Evolutionary conservation across 2,113 vertebrate species (phyloP).

Genomic region (Cynopterus brachyotis): DNA sequence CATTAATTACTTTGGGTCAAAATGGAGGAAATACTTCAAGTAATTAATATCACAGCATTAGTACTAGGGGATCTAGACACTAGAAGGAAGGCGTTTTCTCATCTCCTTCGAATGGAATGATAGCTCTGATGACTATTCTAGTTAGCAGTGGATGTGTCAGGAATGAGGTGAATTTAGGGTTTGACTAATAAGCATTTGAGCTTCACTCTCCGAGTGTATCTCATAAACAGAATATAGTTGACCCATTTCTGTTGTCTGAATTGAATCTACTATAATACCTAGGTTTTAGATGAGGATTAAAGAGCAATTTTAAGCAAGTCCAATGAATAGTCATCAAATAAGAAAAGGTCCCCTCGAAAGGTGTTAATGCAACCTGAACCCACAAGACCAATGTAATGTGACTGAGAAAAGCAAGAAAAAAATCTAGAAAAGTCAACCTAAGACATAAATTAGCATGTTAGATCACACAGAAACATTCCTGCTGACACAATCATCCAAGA

Average conservation of each 20-base stretch:
- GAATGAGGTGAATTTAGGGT: not conserved
- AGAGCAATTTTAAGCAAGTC: not conserved
- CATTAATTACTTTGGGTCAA: not conserved
- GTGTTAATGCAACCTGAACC: not conserved
- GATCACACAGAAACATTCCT: constrained; percentile 18
- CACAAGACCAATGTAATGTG: not conserved
- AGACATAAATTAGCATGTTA: constrained; percentile 40
- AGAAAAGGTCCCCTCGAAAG: not conserved
- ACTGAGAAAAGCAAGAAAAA: constrained; percentile 20
- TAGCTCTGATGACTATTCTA: not conserved
- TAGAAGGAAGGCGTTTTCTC: not conserved
- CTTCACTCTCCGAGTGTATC: not conserved
- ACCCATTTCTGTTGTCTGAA: constrained; percentile 28
- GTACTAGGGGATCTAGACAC: not conserved
- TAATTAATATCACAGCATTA: not conserved
- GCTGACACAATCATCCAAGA: constrained; percentile 29
- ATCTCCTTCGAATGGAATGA: not conserved
- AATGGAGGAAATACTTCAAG: not conserved
- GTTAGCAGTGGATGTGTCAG: not conserved
- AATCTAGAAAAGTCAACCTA: constrained; percentile 16
- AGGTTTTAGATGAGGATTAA: constrained; percentile 2
- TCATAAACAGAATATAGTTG: not conserved
- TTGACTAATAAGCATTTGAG: not conserved
- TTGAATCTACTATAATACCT: not conserved
- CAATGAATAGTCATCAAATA: not conserved